phyloP scores from a whole-genome alignment of 2,113 vertebrate genomes.

The Ancistrus triradiatus region DNA sequence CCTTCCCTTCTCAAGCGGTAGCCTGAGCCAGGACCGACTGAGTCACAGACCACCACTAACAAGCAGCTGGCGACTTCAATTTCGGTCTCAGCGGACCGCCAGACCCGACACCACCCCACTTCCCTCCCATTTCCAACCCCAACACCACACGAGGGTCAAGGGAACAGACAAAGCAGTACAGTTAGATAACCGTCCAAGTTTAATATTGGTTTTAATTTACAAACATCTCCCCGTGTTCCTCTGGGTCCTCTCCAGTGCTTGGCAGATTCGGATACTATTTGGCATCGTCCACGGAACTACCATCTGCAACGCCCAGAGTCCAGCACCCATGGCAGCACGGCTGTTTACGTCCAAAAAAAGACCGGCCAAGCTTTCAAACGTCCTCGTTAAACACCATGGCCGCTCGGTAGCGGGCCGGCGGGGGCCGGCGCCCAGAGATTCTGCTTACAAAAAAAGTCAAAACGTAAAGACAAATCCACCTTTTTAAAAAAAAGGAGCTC shows the following conservation, averaged over 20 bases:
- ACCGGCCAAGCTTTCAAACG: constrained; percentile 7
- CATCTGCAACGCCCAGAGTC: neutral
- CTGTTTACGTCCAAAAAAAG: neutral
- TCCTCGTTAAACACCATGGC: constrained; percentile 14
- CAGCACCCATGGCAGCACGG: neutral
- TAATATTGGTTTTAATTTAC: constrained; percentile 44
- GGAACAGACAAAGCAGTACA: constrained; percentile 60
- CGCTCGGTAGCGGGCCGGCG: neutral
- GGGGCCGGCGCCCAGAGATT: constrained; percentile 50
- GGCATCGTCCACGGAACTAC: constrained; percentile 3
- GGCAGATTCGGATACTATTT: constrained; percentile 7
- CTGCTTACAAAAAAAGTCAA: constrained; percentile 54
- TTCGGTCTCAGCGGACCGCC: constrained; percentile 9
- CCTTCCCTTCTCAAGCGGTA: neutral
- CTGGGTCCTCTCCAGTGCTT: constrained; percentile 14
- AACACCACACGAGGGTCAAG: constrained; percentile 51
- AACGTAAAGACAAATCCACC: constrained; percentile 30
- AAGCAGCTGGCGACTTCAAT: neutral
- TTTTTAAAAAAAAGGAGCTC: constrained; percentile 50
- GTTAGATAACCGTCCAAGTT: constrained; percentile 42
- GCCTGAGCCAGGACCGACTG: too few species aligned
- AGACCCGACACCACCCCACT: neutral
- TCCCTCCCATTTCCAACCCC: constrained; percentile 7
- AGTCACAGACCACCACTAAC: too few species aligned
- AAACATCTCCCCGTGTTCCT: constrained; percentile 29